A percentile compares a stretch with the other conserved stretches of the same genome.
These are phyloP conservation scores for Ridgeia piscesae DNA, from an alignment of 1,140 invertebrate species.

Conservation along the genomic window DNA sequence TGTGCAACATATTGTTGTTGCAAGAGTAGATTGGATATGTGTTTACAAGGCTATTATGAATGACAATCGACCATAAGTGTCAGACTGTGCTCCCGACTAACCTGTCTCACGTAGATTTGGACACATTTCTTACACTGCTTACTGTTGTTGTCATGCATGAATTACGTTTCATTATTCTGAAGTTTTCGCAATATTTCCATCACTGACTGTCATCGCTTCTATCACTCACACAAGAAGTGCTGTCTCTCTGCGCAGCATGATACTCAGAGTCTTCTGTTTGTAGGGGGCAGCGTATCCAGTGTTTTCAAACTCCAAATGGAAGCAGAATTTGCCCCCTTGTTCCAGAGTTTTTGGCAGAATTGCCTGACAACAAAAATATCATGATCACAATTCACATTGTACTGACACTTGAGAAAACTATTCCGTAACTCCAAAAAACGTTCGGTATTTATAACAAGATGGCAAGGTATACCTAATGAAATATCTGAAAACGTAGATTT, in stretches of 20 bases:
- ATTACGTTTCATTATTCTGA: neutral
- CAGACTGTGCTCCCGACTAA: too few relatives aligned
- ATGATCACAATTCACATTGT: neutral
- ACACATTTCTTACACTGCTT: neutral
- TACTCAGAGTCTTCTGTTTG: neutral
- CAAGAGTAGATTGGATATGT: too few relatives aligned
- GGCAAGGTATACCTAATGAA: too few relatives aligned
- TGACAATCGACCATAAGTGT: too few relatives aligned
- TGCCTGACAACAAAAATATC: neutral
- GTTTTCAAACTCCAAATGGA: conserved; percentile 3
- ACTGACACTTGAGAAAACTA: neutral
- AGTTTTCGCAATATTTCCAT: neutral
- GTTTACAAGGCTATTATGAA: too few relatives aligned
- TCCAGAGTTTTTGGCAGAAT: conserved; percentile 6
- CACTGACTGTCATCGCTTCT: neutral
- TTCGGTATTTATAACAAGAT: too few relatives aligned
- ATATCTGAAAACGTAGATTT: too few relatives aligned
- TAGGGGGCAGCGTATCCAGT: neutral
- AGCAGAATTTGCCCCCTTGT: neutral
- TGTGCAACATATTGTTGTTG: too few relatives aligned
- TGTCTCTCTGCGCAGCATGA: neutral
- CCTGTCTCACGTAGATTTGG: too few relatives aligned
- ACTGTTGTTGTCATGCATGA: neutral
- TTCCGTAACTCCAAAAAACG: too few relatives aligned
- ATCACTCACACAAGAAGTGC: neutral